Evolutionary conservation across 2,113 vertebrate genomes (phyloP).

Genomic region (Anas platyrhynchos): DNA sequence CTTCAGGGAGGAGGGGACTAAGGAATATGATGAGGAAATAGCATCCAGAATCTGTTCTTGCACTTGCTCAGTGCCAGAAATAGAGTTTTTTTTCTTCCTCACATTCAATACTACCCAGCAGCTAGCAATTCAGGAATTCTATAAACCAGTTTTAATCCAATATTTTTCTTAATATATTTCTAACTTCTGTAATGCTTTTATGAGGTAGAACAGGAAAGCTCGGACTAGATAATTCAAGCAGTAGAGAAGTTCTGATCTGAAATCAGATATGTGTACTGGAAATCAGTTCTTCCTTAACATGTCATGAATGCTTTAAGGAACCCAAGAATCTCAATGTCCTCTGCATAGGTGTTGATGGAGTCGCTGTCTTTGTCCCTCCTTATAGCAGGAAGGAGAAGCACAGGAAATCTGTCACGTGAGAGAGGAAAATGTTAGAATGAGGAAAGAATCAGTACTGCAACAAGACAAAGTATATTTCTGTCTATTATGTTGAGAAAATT

Average conservation of each 20-base stretch:
- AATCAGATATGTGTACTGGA: neutral
- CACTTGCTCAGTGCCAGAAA: neutral
- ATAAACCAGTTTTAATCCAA: neutral
- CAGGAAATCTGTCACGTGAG: neutral
- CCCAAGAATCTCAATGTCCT: neutral
- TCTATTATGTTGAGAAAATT: neutral
- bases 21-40: neutral
- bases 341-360: neutral
- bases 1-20: neutral
- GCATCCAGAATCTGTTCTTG: neutral
- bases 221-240: neutral
- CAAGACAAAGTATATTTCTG: neutral
- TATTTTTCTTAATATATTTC: neutral
- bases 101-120: neutral
- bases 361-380: neutral
- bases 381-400: neutral
- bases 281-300: neutral
- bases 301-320: neutral
- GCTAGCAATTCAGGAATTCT: neutral
- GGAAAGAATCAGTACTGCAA: neutral
- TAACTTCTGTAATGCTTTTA: neutral
- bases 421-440: neutral
- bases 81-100: neutral
- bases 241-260: neutral
- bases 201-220: neutral